phyloP scores from a whole-genome alignment of 2,888 invertebrate genomes.

The Epistrophe grossulariae region DNA sequence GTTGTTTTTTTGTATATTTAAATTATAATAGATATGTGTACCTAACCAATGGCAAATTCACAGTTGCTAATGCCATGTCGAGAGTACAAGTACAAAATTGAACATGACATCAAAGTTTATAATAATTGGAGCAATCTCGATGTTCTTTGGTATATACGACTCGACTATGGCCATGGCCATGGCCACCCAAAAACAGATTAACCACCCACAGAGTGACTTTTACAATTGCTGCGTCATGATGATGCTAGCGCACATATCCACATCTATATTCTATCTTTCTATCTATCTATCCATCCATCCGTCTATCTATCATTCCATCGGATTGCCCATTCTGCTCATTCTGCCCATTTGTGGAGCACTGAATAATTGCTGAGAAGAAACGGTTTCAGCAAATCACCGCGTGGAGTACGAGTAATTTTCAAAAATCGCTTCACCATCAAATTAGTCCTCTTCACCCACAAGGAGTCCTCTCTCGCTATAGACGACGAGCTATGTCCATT shows the following conservation, averaged over 20 bases:
- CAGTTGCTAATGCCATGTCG: background rate
- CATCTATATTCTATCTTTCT: background rate
- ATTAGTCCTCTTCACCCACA: constrained; percentile 73
- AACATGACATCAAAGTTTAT: constrained; percentile 35
- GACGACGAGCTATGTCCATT: background rate
- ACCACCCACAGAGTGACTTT: constrained; percentile 72
- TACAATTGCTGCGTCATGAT: constrained; percentile 71
- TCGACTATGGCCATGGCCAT: background rate
- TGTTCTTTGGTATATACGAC: background rate
- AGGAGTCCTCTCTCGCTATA: constrained; percentile 37
- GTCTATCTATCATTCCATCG: constrained; percentile 37
- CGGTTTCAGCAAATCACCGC: constrained; percentile 74
- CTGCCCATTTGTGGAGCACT: constrained; percentile 58
- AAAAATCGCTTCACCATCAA: constrained; percentile 74
- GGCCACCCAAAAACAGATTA: constrained; percentile 28
- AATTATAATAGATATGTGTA: too few relatives aligned
- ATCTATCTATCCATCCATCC: constrained; percentile 13
- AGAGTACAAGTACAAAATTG: background rate
- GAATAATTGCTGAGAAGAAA: constrained; percentile 75
- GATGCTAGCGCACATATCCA: background rate
- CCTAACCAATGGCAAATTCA: background rate
- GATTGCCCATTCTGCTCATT: constrained; percentile 52
- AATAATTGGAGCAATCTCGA: constrained; percentile 34
- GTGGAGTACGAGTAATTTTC: constrained; percentile 71
- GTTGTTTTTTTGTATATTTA: too few relatives aligned